phyloP scores from a whole-genome alignment of 1,140 invertebrate species.

The Nebria ingens region DNA sequence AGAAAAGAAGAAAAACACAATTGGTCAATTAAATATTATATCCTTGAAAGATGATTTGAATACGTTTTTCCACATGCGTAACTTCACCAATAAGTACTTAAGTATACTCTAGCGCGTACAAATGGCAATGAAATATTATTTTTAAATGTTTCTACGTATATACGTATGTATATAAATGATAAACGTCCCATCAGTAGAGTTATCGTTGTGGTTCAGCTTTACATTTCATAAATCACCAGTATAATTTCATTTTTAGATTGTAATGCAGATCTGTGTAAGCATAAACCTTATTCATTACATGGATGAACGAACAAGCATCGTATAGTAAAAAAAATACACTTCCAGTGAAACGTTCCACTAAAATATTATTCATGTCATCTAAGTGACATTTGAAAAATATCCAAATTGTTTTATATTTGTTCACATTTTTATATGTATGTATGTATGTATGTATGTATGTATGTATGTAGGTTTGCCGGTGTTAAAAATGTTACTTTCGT shows the following conservation, averaged over 20 bases:
- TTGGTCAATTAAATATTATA: too few species aligned
- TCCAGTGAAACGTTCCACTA: neutral
- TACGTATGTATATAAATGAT: constrained; percentile 7
- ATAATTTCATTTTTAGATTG: constrained; percentile 1
- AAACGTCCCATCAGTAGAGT: neutral
- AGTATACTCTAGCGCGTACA: too few species aligned
- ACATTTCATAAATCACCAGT: neutral
- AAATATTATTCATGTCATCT: neutral
- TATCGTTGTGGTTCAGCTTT: neutral
- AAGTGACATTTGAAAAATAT: too few species aligned
- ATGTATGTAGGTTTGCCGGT: too few species aligned
- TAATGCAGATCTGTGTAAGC: neutral
- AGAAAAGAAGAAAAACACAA: too few species aligned
- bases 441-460: too few species aligned
- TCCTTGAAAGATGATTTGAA: too few species aligned
- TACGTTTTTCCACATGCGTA: too few species aligned
- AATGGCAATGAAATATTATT: neutral
- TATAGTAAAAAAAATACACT: neutral
- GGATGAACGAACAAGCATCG: neutral
- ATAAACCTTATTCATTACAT: constrained; percentile 6
- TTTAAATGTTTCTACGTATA: neutral
- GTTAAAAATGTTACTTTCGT: too few species aligned
- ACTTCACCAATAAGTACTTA: too few species aligned
- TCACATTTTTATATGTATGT: too few species aligned
- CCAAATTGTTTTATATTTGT: too few species aligned